These are phyloP conservation scores for Heterohyrax brucei DNA, from an alignment of 2,797 vertebrate species.

Conservation along the genomic window DNA sequence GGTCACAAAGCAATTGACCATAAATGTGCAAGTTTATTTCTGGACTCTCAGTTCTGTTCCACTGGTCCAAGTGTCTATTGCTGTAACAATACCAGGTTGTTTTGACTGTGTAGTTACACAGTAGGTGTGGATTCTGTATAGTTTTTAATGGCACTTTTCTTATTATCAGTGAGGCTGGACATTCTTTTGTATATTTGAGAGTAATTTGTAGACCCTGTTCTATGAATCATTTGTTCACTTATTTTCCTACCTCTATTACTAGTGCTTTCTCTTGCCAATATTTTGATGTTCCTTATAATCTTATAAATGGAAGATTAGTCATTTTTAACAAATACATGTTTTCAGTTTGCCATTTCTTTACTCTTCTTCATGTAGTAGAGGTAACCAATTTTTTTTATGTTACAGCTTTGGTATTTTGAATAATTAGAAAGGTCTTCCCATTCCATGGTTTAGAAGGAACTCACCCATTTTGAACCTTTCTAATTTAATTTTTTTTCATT, in stretches of 20 bases:
- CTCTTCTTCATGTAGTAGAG: background rate
- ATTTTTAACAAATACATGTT: constrained; percentile 1
- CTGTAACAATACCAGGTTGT: too few relatives aligned
- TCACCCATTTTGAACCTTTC: background rate
- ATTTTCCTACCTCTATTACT: background rate
- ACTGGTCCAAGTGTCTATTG: too few relatives aligned
- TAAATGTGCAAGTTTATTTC: too few relatives aligned
- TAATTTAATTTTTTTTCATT: constrained; percentile 13
- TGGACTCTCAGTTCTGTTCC: too few relatives aligned
- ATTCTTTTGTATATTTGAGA: background rate
- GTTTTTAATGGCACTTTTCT: background rate
- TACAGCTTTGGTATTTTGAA: background rate
- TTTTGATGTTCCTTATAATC: background rate
- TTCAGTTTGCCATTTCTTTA: background rate
- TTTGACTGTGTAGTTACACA: too few relatives aligned
- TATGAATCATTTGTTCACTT: background rate
- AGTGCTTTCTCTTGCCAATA: background rate
- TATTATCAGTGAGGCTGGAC: background rate
- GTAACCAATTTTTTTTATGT: background rate
- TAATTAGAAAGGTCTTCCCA: background rate
- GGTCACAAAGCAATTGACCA: too few relatives aligned
- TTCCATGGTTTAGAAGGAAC: background rate
- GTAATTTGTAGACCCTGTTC: background rate
- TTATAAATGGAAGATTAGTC: background rate
- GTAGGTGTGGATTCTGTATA: background rate